Conservation (phyloP, 2,888 invertebrate species). For the Tiliacea citrago region DNA sequence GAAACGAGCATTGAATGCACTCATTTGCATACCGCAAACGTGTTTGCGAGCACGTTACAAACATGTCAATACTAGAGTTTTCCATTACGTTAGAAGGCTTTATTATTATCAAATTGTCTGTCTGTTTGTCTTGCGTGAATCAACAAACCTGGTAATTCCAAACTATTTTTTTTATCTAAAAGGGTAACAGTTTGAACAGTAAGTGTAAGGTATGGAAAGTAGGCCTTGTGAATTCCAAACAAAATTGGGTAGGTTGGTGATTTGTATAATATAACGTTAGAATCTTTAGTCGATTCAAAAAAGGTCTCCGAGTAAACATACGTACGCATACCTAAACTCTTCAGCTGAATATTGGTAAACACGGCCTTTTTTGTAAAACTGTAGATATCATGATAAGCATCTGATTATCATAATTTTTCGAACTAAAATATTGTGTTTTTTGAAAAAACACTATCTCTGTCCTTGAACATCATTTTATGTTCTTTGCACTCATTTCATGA, state of each 20-base stretch:
- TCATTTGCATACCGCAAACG: slow-evolving; percentile 54
- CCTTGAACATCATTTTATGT: too few species aligned
- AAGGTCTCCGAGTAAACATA: slow-evolving; percentile 41
- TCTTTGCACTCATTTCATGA: too few species aligned
- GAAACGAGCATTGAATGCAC: slow-evolving; percentile 51
- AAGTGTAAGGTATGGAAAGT: slow-evolving; percentile 37
- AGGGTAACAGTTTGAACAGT: not conserved
- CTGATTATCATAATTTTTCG: not conserved
- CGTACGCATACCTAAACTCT: slow-evolving; percentile 34
- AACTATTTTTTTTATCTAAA: not conserved
- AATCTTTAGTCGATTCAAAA: slow-evolving; percentile 51
- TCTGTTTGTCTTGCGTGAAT: not conserved
- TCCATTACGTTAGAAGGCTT: slow-evolving; percentile 12
- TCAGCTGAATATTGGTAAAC: slow-evolving; percentile 49
- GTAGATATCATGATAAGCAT: slow-evolving; percentile 14
- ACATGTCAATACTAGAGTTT: slow-evolving; percentile 35
- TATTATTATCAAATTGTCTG: slow-evolving; percentile 2
- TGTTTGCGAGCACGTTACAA: slow-evolving; percentile 55
- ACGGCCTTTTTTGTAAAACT: slow-evolving; percentile 25
- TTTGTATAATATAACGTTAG: slow-evolving; percentile 57
- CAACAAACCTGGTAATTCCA: not conserved
- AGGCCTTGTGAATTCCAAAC: slow-evolving; percentile 37
- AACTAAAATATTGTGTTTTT: not conserved
- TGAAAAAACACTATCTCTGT: too few species aligned
- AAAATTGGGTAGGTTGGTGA: slow-evolving; percentile 45